Evolutionary conservation across 2,797 vertebrate species (phyloP).

Genomic region (Sebastiscus tertius): DNA sequence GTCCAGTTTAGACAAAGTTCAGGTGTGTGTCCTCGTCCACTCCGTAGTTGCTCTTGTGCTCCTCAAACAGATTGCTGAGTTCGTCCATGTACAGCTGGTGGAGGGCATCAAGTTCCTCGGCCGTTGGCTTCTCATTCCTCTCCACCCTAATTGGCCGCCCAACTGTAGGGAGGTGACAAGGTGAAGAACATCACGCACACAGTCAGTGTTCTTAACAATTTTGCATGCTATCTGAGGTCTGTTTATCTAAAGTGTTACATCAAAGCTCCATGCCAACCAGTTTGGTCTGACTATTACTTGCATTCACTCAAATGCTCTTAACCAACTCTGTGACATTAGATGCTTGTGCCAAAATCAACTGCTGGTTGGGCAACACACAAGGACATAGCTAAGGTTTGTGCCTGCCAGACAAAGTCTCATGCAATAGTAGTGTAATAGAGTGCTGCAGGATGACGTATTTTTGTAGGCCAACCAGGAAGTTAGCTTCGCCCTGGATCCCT

Average conservation of each 20-base stretch:
- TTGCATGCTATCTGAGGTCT: neutral
- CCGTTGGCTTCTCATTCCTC: conserved; percentile 79
- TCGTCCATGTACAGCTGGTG: conserved; percentile 89
- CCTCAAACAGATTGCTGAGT: conserved; percentile 89
- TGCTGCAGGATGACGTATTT: neutral
- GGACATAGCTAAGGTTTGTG: neutral
- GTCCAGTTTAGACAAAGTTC: conserved; percentile 81
- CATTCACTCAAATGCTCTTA: neutral
- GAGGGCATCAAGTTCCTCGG: conserved; percentile 84
- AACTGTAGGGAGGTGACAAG: conserved; percentile 80
- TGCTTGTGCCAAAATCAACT: conserved; percentile 38
- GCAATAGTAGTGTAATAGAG: neutral
- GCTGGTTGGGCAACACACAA: conserved; percentile 18
- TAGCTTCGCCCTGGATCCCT: too few relatives aligned
- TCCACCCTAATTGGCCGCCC: conserved; percentile 90
- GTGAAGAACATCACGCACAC: conserved; percentile 13
- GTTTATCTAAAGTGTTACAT: conserved; percentile 4
- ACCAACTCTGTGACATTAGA: neutral
- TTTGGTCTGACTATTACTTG: neutral
- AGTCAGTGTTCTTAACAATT: conserved; percentile 19
- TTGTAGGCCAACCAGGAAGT: neutral
- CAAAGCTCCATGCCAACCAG: neutral
- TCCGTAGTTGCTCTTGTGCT: conserved; percentile 89
- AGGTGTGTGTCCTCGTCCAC: conserved; percentile 87
- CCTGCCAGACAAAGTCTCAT: neutral